Conservation (phyloP, 2,113 vertebrate species). For the Typhlomys cinereus region DNA sequence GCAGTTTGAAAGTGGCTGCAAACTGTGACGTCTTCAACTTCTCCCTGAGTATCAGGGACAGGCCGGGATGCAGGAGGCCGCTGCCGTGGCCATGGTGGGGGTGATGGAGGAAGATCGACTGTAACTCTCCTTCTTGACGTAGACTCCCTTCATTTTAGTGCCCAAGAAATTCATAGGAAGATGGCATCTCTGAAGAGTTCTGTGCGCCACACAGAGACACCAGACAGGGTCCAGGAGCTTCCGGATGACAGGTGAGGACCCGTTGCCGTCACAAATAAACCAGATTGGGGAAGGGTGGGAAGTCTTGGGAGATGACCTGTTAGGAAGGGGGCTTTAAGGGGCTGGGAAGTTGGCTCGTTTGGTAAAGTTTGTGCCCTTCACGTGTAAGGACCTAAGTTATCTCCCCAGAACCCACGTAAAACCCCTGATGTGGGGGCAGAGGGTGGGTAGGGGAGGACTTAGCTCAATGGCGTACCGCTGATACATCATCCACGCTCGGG, state of each 20-base stretch:
- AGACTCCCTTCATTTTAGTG: constrained; percentile 62
- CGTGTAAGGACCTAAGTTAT: background rate
- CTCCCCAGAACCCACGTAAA: background rate
- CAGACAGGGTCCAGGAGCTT: constrained; percentile 70
- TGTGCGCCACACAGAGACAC: constrained; percentile 64
- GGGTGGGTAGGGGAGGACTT: too few species aligned
- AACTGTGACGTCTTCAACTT: background rate
- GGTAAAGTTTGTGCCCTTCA: background rate
- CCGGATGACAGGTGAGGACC: constrained; percentile 76
- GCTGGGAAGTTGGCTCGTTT: background rate
- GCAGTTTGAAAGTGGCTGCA: background rate
- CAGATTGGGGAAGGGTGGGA: background rate
- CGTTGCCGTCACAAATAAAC: background rate
- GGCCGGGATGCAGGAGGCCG: background rate
- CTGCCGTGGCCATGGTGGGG: background rate
- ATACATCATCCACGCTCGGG: too few species aligned
- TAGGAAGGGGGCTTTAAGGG: background rate
- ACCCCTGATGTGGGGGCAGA: too few species aligned
- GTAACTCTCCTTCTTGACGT: accelerated
- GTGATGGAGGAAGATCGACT: background rate
- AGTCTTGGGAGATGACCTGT: background rate
- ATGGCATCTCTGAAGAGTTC: constrained; percentile 77
- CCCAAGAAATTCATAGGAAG: constrained; percentile 80
- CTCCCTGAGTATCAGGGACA: background rate
- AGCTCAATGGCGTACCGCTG: too few species aligned